phyloP scores from a whole-genome alignment of 2,113 vertebrate genomes.

The Percina caprodes region DNA sequence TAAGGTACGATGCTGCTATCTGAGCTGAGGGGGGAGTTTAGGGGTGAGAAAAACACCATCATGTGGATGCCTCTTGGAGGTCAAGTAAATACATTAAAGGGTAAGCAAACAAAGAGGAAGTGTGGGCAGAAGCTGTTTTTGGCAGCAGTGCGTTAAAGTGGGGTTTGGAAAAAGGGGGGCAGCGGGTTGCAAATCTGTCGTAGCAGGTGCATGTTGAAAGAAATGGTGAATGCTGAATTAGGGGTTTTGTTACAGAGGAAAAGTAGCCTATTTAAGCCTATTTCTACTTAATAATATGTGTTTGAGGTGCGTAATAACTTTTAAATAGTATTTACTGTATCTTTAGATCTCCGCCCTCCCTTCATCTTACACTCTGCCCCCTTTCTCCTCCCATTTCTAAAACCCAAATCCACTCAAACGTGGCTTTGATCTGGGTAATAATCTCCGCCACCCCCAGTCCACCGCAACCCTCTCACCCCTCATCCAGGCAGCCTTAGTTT shows the following conservation, averaged over 20 bases:
- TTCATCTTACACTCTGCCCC: constrained; percentile 13
- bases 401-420: constrained; percentile 67
- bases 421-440: constrained; percentile 74
- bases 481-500: constrained; percentile 52
- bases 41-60: constrained; percentile 54
- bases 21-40: constrained; percentile 29
- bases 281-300: constrained; percentile 15
- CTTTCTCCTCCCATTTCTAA: constrained; percentile 29
- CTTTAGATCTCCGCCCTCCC: constrained; percentile 30
- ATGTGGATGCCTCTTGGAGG: constrained; percentile 62
- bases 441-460: constrained; percentile 39
- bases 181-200: constrained; percentile 62
- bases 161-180: constrained; percentile 25
- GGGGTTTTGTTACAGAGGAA: not conserved
- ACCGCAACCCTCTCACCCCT: constrained; percentile 18
- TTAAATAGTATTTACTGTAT: constrained; percentile 29
- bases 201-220: constrained; percentile 55
- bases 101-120: constrained; percentile 56
- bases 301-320: constrained; percentile 2
- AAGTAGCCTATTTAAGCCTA: not conserved
- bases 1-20: constrained; percentile 57
- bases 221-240: constrained; percentile 1
- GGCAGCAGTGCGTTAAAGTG: constrained; percentile 33
- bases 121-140: constrained; percentile 55
- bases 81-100: constrained; percentile 72